Evolutionary conservation across 1,140 invertebrate genomes (phyloP), one percentile per base, ranked within the genome.

Genomic region (Drosophila grimshawi): DNA sequence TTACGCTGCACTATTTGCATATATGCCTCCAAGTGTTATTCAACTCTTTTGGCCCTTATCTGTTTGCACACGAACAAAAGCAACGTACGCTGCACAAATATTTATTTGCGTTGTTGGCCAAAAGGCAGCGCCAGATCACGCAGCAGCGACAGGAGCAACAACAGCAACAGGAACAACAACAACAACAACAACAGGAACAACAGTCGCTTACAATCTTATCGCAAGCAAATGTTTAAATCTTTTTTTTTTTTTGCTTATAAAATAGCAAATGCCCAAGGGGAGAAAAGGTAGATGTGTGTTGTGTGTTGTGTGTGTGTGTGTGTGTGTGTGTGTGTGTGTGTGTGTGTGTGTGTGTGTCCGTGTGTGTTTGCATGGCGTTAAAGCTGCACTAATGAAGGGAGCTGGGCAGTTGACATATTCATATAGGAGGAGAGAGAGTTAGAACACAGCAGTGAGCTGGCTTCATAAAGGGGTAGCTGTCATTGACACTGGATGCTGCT

Each of bases 381-480:
- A 75, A 70, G 62, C 37, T 69, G 51, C 65, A 39, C 70, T 75
- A 78, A 75, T 69, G 76, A 69, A 64, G 43, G 52, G 51, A 65
- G 41, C 55, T 67, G 61, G 64, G 51, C 72, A 59, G 70, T 63
- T 80, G 61, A 76, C 72, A 81, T 71, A 69, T 73, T 64, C 32
- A 63, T 48, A 39, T 39, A 65, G 30, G 19, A 30, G n/a, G 7
- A 8, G 7, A 19, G 30, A n/a, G 33, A 11, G 4, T 19, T 30
- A 19, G 30, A 4, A 55, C 11, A 11, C n/a, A 1, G 6, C 3
- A 4, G 39, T 29, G 10, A 48, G 7, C 3, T 10, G 10, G 3
- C 19, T 27, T 7, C 3, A 53, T 5, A 43, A 7, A 27, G 53
- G 5, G 27, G 29, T 32, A 35, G 59, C 63, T 56, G 63, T 66